Evolutionary conservation across 2,888 invertebrate genomes (phyloP).

Genomic region (Chloromyia formosa): DNA sequence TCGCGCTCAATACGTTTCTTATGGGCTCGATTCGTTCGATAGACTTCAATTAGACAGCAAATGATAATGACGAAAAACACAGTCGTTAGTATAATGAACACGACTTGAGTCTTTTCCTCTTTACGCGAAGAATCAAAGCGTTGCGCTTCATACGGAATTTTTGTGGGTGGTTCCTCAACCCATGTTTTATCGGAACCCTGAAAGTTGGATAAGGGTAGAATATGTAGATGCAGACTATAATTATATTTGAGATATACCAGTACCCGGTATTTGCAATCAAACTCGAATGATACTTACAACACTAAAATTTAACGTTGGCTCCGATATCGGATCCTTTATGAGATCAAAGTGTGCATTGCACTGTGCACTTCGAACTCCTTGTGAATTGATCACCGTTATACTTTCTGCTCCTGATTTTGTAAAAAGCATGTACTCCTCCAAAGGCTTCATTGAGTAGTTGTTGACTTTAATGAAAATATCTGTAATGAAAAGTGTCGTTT

Average conservation of each 20-base stretch:
- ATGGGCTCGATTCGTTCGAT: constrained; percentile 78
- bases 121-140: constrained; percentile 78
- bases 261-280: too few species aligned
- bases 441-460: constrained; percentile 81
- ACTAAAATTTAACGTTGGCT: constrained; percentile 69
- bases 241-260: too few species aligned
- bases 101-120: constrained; percentile 82
- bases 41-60: constrained; percentile 78
- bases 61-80: constrained; percentile 77
- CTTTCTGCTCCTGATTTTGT: constrained; percentile 84
- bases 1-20: constrained; percentile 77
- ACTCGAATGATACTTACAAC: constrained; percentile 55
- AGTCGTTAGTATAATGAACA: constrained; percentile 80
- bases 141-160: constrained; percentile 77
- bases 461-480: constrained; percentile 89
- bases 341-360: constrained; percentile 82
- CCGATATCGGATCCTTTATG: constrained; percentile 68
- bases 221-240: too few species aligned
- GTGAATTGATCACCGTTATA: constrained; percentile 86
- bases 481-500: constrained; percentile 60
- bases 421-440: constrained; percentile 93
- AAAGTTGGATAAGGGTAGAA: constrained; percentile 50
- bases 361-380: constrained; percentile 85
- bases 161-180: constrained; percentile 84
- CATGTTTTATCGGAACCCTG: constrained; percentile 82